phyloP scores from a whole-genome alignment of 2,797 vertebrate species.

The Centroberyx gerrardi region DNA sequence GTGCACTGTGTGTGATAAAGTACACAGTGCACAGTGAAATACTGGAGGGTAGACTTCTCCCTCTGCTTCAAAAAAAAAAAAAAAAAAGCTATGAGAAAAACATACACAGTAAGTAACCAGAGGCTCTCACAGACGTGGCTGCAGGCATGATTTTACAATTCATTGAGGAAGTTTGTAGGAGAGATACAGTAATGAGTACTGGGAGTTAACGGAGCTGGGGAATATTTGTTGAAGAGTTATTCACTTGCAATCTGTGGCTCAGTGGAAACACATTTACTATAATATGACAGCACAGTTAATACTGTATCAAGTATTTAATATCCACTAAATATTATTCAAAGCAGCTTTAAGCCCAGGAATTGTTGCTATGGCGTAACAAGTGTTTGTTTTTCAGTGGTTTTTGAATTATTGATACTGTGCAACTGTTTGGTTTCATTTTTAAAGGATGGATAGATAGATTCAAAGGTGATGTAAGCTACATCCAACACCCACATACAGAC shows the following conservation, averaged over 20 bases:
- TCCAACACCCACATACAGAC: constrained; percentile 58
- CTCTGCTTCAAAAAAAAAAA: too few species aligned
- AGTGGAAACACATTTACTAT: constrained; percentile 21
- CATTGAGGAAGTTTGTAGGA: constrained; percentile 8
- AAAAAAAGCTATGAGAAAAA: background rate
- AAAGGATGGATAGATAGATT: constrained; percentile 34
- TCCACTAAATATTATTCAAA: constrained; percentile 11
- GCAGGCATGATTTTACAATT: constrained; percentile 23
- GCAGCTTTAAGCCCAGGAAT: background rate
- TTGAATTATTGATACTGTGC: constrained; percentile 45
- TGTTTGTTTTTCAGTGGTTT: constrained; percentile 24
- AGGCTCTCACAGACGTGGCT: constrained; percentile 1
- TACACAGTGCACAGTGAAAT: background rate
- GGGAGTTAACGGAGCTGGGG: constrained; percentile 25
- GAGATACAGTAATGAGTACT: constrained; percentile 7
- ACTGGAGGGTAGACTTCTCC: background rate
- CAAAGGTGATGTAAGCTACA: constrained; percentile 53
- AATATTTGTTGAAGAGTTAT: constrained; percentile 12
- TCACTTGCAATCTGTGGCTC: constrained; percentile 19
- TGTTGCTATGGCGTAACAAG: background rate
- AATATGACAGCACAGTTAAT: constrained; percentile 1
- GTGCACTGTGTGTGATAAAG: background rate
- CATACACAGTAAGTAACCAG: background rate
- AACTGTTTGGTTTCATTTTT: constrained; percentile 39
- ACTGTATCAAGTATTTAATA: background rate